Evolutionary conservation across 2,797 vertebrate genomes (phyloP), one percentile per base, ranked within the genome.

Genomic region (Sebastes dallii): DNA sequence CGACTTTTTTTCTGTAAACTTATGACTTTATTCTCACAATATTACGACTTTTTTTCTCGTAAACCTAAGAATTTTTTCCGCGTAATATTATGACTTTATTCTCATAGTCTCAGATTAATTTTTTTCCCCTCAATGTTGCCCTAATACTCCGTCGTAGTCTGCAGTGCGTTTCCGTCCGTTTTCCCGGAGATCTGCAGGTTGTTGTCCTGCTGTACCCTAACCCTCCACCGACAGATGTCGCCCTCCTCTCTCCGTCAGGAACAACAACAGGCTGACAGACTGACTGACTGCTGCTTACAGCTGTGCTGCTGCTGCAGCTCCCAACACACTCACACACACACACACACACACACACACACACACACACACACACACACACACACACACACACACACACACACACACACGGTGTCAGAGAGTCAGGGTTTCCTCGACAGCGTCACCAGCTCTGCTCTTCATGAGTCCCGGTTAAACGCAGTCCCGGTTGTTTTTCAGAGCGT

Each of bases 161-260:
- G 39, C 13, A 42, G 39, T 16, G 5, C 39, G 39, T 46, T 56
- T 30, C 9, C 5, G 25, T 58, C 24, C 27, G 4, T 25, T 20
- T 20, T 64, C 62, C 62, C 22, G 12, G 11, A 60, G 27, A 25
- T 50, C 39, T n/a, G 39, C 22, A 0, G 42, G 6, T 36, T 2
- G 20, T n/a, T 20, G 1, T 3, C 3, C 18, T 76, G 80, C 60
- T 1, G 25, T 55, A 22, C 4, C 8, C 34, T 36, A 36, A 25
- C 10, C 4, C 14, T 52, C 46, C 55, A 20, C 85, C 86, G 32
- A 61, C 71, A 89, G 91, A 32, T 56, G 85, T 50, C 79, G 78
- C 50, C 58, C 16, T 5, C 6, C 12, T n/a, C 18, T 30, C 18
- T 3, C 14, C 29, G 24, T 13, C 18, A 2, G 20, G 2, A 0